phyloP scores from a whole-genome alignment of 2,113 vertebrate species.

The Antennarius striatus region DNA sequence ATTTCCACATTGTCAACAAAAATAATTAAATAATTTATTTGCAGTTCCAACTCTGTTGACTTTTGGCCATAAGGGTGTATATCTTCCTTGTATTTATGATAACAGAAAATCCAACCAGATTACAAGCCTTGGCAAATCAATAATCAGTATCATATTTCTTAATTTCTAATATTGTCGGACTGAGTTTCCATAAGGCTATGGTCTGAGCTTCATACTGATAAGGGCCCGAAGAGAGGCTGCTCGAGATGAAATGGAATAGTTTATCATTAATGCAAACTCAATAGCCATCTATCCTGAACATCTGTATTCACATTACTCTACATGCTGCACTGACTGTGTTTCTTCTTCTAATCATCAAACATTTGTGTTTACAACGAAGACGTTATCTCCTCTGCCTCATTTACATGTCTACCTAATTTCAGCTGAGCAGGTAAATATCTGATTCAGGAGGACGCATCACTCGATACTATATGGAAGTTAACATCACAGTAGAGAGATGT shows the following conservation, averaged over 20 bases:
- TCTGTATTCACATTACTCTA: constrained; percentile 53
- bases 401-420: constrained; percentile 44
- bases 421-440: constrained; percentile 51
- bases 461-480: constrained; percentile 58
- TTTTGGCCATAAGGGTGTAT: constrained; percentile 37
- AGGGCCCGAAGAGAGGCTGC: constrained; percentile 28
- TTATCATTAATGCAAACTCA: constrained; percentile 54
- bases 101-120: constrained; percentile 41
- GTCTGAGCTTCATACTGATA: constrained; percentile 56
- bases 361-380: constrained; percentile 46
- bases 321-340: constrained; percentile 32
- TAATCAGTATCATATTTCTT: constrained; percentile 65
- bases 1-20: constrained; percentile 22
- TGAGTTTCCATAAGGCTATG: constrained; percentile 44
- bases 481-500: constrained; percentile 53
- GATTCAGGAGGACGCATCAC: constrained; percentile 46
- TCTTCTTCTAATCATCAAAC: constrained; percentile 38
- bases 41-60: constrained; percentile 36
- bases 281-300: constrained; percentile 41
- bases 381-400: constrained; percentile 13
- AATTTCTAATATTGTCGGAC: constrained; percentile 55
- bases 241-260: constrained; percentile 53
- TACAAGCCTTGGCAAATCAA: constrained; percentile 59
- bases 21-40: constrained; percentile 23
- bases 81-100: constrained; percentile 51